These are phyloP conservation scores for Yponomeuta malinellus DNA, from an alignment of 2,888 invertebrate species.

Conservation along the genomic window DNA sequence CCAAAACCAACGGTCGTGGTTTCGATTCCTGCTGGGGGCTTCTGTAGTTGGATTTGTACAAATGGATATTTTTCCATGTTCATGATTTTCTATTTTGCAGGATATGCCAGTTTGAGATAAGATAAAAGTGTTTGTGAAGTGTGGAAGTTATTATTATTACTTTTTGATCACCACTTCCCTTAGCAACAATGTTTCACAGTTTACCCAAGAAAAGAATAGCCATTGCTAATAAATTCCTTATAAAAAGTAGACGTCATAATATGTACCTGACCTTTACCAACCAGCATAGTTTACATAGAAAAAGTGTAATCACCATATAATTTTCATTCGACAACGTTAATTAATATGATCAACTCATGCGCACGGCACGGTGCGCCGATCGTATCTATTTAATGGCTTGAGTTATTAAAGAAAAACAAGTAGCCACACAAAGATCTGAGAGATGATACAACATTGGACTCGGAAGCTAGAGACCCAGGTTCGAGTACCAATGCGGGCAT, in stretches of 20 bases:
- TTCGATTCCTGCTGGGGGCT: too few relatives aligned
- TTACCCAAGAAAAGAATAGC: not conserved
- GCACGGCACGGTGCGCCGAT: not conserved
- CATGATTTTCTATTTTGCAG: too few relatives aligned
- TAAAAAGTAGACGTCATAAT: not conserved
- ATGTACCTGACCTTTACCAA: not conserved
- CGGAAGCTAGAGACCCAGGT: too few relatives aligned
- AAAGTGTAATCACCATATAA: not conserved
- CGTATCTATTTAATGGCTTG: not conserved
- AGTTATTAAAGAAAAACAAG: not conserved
- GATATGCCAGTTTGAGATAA: too few relatives aligned
- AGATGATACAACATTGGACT: too few relatives aligned
- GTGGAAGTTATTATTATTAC: too few relatives aligned
- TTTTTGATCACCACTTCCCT: too few relatives aligned
- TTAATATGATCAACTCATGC: not conserved
- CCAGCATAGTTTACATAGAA: not conserved
- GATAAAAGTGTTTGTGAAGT: too few relatives aligned
- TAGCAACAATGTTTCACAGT: not conserved
- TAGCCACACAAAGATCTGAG: not conserved
- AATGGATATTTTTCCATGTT: too few relatives aligned
- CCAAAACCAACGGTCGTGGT: too few relatives aligned
- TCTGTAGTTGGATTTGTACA: too few relatives aligned
- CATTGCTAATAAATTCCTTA: not conserved
- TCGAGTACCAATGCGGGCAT: too few relatives aligned
- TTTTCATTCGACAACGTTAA: slow-evolving; percentile 1